These are phyloP conservation scores for Ramazzottius varieornatus DNA, from an alignment of 2,888 invertebrate species.

Conservation along the genomic window DNA sequence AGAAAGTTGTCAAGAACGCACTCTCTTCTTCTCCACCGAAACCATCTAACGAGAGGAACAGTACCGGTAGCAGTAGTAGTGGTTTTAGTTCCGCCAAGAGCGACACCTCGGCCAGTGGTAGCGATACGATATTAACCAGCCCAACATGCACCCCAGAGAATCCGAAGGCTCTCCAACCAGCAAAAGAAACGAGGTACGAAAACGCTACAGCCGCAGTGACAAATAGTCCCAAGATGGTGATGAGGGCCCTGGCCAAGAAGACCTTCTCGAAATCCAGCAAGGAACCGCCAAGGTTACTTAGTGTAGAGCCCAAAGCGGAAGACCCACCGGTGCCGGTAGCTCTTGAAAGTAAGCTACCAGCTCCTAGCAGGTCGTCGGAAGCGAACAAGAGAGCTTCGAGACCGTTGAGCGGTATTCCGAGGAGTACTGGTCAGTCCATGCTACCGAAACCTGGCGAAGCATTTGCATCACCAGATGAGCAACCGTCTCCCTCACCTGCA, in stretches of 20 bases:
- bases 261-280: background rate
- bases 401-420: too few relatives aligned
- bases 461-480: too few relatives aligned
- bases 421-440: too few relatives aligned
- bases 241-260: background rate
- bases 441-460: too few relatives aligned
- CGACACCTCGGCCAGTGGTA: background rate
- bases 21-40: background rate
- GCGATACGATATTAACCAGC: background rate
- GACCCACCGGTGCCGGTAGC: background rate
- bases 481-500: too few relatives aligned
- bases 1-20: background rate
- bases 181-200: background rate
- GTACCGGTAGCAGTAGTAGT: background rate
- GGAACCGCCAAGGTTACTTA: background rate
- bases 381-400: too few relatives aligned
- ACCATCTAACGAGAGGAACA: background rate
- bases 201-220: background rate
- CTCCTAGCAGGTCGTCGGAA: too few relatives aligned
- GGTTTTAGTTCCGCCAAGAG: background rate
- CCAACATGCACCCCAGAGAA: background rate
- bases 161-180: too few relatives aligned
- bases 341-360: too few relatives aligned
- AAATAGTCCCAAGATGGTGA: background rate
- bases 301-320: background rate